phyloP scores from a whole-genome alignment of 2,113 vertebrate species.

The Rhynchomys soricoides region DNA sequence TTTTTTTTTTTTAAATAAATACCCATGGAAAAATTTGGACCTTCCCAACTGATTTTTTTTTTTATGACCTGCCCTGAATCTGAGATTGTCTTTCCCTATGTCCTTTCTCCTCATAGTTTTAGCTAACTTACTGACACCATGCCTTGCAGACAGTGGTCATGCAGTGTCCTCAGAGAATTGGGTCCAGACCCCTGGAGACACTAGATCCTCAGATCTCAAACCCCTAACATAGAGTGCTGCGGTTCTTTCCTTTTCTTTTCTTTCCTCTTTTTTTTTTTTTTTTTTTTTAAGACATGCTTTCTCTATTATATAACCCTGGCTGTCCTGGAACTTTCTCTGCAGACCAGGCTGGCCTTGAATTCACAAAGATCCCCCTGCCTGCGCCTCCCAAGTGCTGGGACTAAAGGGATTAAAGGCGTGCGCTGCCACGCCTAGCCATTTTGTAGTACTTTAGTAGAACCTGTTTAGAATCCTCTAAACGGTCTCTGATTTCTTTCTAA shows the following conservation, averaged over 20 bases:
- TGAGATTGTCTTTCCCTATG: not conserved
- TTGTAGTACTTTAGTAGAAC: not conserved
- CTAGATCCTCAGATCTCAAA: not conserved
- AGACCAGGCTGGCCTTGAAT: not conserved
- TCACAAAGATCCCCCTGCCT: not conserved
- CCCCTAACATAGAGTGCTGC: not conserved
- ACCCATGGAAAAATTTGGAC: not conserved
- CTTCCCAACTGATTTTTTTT: constrained; percentile 24
- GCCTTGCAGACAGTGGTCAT: not conserved
- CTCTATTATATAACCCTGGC: not conserved
- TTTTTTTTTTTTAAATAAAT: not conserved
- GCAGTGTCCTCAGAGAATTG: not conserved
- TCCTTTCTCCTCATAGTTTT: not conserved
- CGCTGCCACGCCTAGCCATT: not conserved
- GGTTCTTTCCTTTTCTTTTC: not conserved
- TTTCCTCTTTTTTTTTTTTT: not conserved
- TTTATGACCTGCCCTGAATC: constrained; percentile 39
- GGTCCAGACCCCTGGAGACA: not conserved
- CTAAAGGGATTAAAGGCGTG: not conserved
- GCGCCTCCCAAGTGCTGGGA: not conserved
- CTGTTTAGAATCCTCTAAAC: not conserved
- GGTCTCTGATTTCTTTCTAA: not conserved
- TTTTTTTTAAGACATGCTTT: not conserved
- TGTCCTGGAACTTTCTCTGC: not conserved
- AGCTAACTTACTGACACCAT: not conserved